A percentile compares a stretch with the other conserved stretches of the same genome.
Evolutionary conservation across 2,797 vertebrate species (phyloP).

Genomic region (Gallinago stenura): DNA sequence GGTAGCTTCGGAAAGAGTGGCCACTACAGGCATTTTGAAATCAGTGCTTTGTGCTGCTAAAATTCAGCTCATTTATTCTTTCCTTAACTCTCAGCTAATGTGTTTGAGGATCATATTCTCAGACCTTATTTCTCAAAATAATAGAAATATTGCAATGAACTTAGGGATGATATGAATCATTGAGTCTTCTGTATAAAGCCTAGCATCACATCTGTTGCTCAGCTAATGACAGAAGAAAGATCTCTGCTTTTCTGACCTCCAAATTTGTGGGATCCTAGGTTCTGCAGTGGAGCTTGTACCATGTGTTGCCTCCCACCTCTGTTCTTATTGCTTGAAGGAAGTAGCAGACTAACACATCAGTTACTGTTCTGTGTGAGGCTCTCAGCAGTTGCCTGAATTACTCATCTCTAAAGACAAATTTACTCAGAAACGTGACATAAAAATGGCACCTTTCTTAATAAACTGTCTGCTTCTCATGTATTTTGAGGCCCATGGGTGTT

Average conservation of each 20-base stretch:
- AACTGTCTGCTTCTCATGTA: slow-evolving; percentile 2
- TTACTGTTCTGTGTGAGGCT: slow-evolving; percentile 32
- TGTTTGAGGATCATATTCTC: not conserved
- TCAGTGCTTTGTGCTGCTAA: not conserved
- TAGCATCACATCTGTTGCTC: slow-evolving; percentile 28
- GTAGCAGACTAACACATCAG: slow-evolving; percentile 69
- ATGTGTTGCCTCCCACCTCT: slow-evolving; percentile 72
- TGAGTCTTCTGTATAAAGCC: not conserved
- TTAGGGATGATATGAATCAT: not conserved
- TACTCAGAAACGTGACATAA: slow-evolving; percentile 58
- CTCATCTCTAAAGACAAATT: slow-evolving; percentile 67
- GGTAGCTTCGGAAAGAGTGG: not conserved
- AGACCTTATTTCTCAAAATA: not conserved
- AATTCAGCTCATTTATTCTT: not conserved
- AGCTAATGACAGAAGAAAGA: slow-evolving; percentile 9
- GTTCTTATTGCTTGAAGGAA: slow-evolving; percentile 61
- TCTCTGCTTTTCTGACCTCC: slow-evolving; percentile 37
- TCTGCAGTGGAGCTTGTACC: slow-evolving; percentile 36
- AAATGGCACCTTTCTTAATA: slow-evolving; percentile 62
- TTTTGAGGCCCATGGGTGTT: not conserved
- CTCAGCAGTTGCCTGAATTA: slow-evolving; percentile 65
- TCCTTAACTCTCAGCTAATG: not conserved
- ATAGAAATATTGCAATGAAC: not conserved
- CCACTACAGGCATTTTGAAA: not conserved
- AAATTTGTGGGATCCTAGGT: not conserved